Conservation (phyloP, 2,888 invertebrate species). For the Nomada ruficornis region DNA sequence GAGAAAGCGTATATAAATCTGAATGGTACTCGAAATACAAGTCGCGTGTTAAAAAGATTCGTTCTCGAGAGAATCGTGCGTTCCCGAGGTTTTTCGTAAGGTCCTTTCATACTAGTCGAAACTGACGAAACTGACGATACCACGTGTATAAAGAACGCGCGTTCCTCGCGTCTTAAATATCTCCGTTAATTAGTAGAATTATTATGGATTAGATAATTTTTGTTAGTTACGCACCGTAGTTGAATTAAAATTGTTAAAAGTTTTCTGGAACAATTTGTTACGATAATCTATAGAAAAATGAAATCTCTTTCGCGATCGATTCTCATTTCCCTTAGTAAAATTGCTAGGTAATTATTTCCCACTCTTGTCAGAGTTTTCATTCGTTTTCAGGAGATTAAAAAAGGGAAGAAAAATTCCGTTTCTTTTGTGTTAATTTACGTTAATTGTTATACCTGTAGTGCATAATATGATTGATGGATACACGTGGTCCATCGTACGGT, state of each 20-base stretch:
- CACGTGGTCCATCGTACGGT: constrained; percentile 27
- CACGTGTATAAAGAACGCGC: constrained; percentile 19
- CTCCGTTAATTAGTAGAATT: neutral
- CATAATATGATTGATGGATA: neutral
- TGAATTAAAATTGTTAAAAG: constrained; percentile 3
- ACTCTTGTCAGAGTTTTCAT: neutral
- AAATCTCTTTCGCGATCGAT: neutral
- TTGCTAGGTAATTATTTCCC: neutral
- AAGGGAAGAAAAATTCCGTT: constrained; percentile 3
- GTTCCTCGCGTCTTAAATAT: neutral
- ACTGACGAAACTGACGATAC: neutral
- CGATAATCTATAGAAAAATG: neutral
- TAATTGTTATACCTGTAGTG: neutral
- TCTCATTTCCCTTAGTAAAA: neutral
- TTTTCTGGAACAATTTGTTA: neutral
- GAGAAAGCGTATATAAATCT: constrained; percentile 10
- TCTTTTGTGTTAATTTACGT: neutral
- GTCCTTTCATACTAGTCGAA: constrained; percentile 18
- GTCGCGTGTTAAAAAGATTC: neutral
- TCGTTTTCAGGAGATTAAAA: neutral
- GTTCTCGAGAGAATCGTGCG: constrained; percentile 4
- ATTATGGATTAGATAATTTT: neutral
- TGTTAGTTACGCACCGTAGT: constrained; percentile 10
- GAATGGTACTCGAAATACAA: constrained; percentile 12
- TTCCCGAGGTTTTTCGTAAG: constrained; percentile 35